phyloP scores from a whole-genome alignment of 2,113 vertebrate genomes.

The Micromys minutus region DNA sequence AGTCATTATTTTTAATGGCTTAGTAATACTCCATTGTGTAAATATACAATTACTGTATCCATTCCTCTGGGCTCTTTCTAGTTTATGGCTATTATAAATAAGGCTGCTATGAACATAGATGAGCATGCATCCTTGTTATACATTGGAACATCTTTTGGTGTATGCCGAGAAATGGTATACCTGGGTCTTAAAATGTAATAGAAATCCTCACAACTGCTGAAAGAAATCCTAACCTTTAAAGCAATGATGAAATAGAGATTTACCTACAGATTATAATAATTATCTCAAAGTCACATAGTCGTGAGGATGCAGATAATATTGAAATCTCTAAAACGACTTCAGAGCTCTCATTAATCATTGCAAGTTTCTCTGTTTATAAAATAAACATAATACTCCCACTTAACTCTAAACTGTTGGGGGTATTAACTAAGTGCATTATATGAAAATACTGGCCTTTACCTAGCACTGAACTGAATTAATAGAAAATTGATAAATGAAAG shows the following conservation, averaged over 20 bases:
- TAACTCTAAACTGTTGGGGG: neutral
- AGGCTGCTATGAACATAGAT: too few relatives aligned
- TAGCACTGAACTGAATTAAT: neutral
- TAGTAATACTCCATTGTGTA: too few relatives aligned
- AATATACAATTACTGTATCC: too few relatives aligned
- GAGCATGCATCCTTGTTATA: too few relatives aligned
- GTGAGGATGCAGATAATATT: neutral
- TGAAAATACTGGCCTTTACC: neutral
- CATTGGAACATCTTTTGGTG: too few relatives aligned
- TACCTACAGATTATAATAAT: constrained; percentile 5
- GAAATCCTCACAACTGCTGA: neutral
- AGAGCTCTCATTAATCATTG: neutral
- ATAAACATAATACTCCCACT: neutral
- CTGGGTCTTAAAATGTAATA: neutral
- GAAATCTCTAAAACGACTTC: neutral
- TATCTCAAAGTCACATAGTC: neutral
- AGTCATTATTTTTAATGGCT: too few relatives aligned
- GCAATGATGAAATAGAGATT: neutral
- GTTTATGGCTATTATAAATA: too few relatives aligned
- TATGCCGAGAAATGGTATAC: too few relatives aligned
- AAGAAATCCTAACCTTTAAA: neutral
- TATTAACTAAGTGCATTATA: neutral
- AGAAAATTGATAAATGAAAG: constrained; percentile 18
- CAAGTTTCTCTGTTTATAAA: neutral
- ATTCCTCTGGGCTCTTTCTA: too few relatives aligned